Percentiles rank a stretch among this genome's conserved stretches.
These are phyloP conservation scores for Hypsopygia costalis DNA, from an alignment of 2,888 invertebrate species.

Conservation along the genomic window DNA sequence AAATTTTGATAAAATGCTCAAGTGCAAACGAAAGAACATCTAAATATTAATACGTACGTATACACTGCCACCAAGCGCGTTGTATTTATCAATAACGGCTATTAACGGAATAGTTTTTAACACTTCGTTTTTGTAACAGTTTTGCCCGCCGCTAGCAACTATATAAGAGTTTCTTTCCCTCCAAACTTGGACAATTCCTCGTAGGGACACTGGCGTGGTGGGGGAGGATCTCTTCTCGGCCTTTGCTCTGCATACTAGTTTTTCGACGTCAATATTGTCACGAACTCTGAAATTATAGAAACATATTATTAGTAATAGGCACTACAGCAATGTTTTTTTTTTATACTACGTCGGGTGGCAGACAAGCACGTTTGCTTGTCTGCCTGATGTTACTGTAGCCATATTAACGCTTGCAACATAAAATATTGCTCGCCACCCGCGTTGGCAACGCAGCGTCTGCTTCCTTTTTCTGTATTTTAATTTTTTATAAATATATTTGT, in stretches of 20 bases:
- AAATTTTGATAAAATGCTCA: constrained; percentile 13
- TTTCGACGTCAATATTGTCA: constrained; percentile 91
- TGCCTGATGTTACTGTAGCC: too few species aligned
- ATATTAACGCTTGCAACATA: too few species aligned
- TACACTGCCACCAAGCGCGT: constrained; percentile 58
- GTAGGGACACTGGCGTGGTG: constrained; percentile 40
- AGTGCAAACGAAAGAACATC: constrained; percentile 11
- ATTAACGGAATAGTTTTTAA: constrained; percentile 22
- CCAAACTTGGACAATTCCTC: constrained; percentile 52
- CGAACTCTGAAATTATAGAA: constrained; percentile 84
- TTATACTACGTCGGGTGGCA: too few species aligned
- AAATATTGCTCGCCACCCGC: too few species aligned
- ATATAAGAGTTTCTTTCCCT: constrained; percentile 75
- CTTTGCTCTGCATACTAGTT: constrained; percentile 83
- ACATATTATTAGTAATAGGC: background rate
- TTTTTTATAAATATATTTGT: too few species aligned
- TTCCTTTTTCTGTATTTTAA: too few species aligned
- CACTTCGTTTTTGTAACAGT: constrained; percentile 32
- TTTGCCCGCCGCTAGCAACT: constrained; percentile 30
- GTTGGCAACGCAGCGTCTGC: too few species aligned
- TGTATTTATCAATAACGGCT: too few species aligned
- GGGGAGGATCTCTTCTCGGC: constrained; percentile 61
- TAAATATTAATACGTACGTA: constrained; percentile 35
- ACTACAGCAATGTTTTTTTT: too few species aligned
- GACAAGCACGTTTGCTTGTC: too few species aligned